Evolutionary conservation across 2,888 invertebrate species (phyloP).

Genomic region (Athetis lepigone): DNA sequence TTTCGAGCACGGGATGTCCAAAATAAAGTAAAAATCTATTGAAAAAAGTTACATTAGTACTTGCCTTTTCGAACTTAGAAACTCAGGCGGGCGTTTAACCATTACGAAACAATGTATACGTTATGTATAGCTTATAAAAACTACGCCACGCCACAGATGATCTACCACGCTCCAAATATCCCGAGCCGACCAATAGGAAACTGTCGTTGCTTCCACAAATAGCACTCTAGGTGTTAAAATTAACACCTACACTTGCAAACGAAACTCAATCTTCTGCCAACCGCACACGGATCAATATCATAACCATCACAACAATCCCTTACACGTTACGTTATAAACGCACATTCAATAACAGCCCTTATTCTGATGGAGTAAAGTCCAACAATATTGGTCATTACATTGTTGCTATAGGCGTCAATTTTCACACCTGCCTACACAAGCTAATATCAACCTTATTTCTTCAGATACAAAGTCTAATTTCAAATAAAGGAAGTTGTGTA

Average conservation of each 20-base stretch:
- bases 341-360: constrained; percentile 67
- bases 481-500: constrained; percentile 14
- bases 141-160: constrained; percentile 34
- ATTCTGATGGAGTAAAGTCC: constrained; percentile 55
- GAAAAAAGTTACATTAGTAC: too few relatives aligned
- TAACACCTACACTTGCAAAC: constrained; percentile 76
- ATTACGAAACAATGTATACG: too few relatives aligned
- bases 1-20: too few relatives aligned
- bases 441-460: constrained; percentile 57
- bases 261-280: constrained; percentile 48
- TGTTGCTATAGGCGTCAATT: constrained; percentile 86
- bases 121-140: constrained; percentile 26
- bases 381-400: constrained; percentile 58
- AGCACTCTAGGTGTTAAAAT: constrained; percentile 84
- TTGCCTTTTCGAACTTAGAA: too few relatives aligned
- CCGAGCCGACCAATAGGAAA: constrained; percentile 79
- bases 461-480: constrained; percentile 33
- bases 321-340: constrained; percentile 62
- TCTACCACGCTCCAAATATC: constrained; percentile 51
- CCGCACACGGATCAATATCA: constrained; percentile 37
- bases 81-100: too few relatives aligned
- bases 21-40: too few relatives aligned
- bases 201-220: constrained; percentile 74
- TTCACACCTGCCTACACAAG: constrained; percentile 81
- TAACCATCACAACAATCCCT: constrained; percentile 48